Conservation (phyloP, 2,113 vertebrate genomes). For the Xiphias gladius region DNA sequence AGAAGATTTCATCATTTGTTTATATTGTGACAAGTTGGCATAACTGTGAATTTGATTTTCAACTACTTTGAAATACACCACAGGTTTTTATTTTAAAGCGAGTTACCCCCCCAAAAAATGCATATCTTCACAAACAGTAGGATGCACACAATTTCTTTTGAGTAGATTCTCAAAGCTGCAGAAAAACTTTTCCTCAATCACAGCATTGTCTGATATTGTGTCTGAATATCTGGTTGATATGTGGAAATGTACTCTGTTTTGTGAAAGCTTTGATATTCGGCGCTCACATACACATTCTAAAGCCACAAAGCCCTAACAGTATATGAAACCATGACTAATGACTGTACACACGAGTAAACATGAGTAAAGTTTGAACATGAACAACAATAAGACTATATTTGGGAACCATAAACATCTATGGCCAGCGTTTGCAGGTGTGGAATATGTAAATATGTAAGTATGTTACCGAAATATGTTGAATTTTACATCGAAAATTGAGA, state of each 20-base stretch:
- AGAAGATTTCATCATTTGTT: slow-evolving; percentile 1
- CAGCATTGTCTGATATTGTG: slow-evolving; percentile 24
- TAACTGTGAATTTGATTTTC: not conserved
- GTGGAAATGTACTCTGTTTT: slow-evolving; percentile 57
- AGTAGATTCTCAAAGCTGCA: not conserved
- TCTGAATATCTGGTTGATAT: slow-evolving; percentile 34
- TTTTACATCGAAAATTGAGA: slow-evolving; percentile 50
- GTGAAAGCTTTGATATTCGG: slow-evolving; percentile 78
- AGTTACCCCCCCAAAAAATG: not conserved
- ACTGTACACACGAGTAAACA: slow-evolving; percentile 78
- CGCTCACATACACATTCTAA: slow-evolving; percentile 62
- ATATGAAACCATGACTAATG: slow-evolving; percentile 86
- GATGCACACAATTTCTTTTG: not conserved
- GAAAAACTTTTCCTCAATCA: slow-evolving; percentile 15
- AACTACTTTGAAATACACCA: not conserved
- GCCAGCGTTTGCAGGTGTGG: slow-evolving; percentile 37
- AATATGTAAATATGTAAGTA: slow-evolving; percentile 53
- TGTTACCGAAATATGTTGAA: slow-evolving; percentile 38
- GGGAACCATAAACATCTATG: slow-evolving; percentile 58
- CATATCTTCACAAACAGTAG: not conserved
- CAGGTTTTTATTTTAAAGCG: not conserved
- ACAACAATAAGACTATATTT: slow-evolving; percentile 72
- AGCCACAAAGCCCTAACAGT: slow-evolving; percentile 82
- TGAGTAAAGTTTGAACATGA: slow-evolving; percentile 73
- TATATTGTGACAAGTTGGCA: not conserved